phyloP scores from a whole-genome alignment of 2,113 vertebrate genomes.

The Athene cunicularia region DNA sequence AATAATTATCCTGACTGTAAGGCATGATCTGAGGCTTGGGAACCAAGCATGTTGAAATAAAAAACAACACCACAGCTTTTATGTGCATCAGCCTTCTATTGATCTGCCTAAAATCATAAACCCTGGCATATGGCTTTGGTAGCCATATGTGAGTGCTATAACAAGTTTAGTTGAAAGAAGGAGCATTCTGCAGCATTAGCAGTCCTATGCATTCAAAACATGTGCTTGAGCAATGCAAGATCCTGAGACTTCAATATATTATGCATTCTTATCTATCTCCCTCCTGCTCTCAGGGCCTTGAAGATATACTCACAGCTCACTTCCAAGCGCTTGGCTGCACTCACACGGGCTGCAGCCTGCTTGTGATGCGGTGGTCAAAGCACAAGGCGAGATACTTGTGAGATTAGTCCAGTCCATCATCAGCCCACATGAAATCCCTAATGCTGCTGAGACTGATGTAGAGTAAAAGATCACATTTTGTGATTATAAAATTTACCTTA shows the following conservation, averaged over 20 bases:
- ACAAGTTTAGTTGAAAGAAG: neutral
- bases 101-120: neutral
- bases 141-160: neutral
- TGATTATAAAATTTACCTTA: neutral
- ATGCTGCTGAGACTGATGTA: neutral
- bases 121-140: neutral
- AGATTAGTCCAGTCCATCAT: neutral
- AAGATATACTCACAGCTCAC: neutral
- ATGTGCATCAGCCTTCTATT: neutral
- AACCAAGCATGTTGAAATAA: neutral
- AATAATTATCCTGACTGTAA: neutral
- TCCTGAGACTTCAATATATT: neutral
- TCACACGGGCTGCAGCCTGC: neutral
- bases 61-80: neutral
- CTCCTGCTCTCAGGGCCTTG: neutral
- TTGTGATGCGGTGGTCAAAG: neutral
- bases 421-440: neutral
- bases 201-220: neutral
- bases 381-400: neutral
- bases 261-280: neutral
- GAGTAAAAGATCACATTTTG: neutral
- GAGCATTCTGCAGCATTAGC: neutral
- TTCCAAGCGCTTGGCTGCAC: neutral
- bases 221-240: neutral
- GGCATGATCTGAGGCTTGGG: neutral